These are phyloP conservation scores for Neosilurus mollespiculum DNA, from an alignment of 2,797 vertebrate species.

Conservation along the genomic window DNA sequence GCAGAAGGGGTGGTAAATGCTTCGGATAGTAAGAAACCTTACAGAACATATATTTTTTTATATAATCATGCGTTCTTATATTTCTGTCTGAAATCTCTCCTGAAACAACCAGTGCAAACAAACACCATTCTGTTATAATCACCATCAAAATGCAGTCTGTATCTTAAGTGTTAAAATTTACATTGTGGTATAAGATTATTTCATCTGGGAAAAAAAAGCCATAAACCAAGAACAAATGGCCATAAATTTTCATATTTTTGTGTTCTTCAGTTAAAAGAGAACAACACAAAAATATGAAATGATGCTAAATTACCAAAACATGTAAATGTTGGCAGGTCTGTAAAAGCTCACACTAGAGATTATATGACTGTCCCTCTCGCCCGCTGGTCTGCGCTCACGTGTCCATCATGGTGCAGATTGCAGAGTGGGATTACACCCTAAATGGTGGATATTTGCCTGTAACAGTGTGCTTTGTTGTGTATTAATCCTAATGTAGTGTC, in stretches of 20 bases:
- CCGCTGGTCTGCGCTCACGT: no score
- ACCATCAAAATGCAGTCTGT: background rate
- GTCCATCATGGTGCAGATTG: no score
- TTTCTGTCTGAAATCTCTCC: no score
- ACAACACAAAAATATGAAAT: no score
- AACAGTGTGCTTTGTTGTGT: background rate
- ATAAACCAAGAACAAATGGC: no score
- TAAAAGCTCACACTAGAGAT: no score
- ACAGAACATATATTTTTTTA: background rate
- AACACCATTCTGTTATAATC: background rate
- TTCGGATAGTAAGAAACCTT: background rate
- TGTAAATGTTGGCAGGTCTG: background rate
- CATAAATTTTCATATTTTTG: background rate
- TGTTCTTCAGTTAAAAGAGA: background rate
- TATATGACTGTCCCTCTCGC: no score
- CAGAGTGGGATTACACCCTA: no score
- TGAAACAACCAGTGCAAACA: no score
- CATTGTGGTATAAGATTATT: background rate
- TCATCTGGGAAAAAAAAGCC: background rate
- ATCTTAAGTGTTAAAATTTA: background rate
- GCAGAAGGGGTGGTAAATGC: background rate
- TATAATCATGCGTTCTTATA: no score
- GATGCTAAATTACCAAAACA: background rate
- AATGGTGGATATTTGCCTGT: background rate
- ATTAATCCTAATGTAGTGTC: background rate